Base-by-base conservation (phyloP, 1,140 invertebrate genomes). In the Atta texana region DNA sequence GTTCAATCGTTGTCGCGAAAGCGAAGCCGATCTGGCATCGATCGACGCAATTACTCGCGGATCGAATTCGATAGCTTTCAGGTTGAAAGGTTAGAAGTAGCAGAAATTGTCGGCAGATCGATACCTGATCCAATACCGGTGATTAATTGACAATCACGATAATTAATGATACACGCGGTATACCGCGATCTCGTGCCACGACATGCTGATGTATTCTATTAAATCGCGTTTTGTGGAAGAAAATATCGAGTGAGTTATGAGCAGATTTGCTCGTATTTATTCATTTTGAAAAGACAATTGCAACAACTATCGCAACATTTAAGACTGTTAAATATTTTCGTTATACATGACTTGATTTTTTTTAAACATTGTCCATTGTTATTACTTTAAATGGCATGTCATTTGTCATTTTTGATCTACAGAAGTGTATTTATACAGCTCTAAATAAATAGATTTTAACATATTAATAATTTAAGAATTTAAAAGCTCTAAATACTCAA, bases 61-160 rank as follows among this genome's bases (percentile, higher is more conserved):
- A 90, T 90, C 89, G 78, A 90, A 90, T 90, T 90, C 89, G 81
- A 90, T 90, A 90, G 81, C 89, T 90, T 84, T 84, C 81, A 72
- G 71, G 75, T 76, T 90, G 89, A 87, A 90, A 90, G 86, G 76
- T 88, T 85, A 90, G 89, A 90, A 87, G 88, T 61, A 72, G 51
- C 44, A 77, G 77, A 86, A 86, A 89, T 85, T 68, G 75, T 80
- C 51, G 76, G 49, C 82, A 61, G 24, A 34, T 89, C 66, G 87
- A 81, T 55, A 88, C n/a, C 59, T 61, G 80, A 87, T 24, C 71
- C 87, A 85, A 68, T 18, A 34, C 75, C 21, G 8, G 24, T 78
- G 75, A 85, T 85, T 85, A 78, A 85, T 85, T 85, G 75, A 85
- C 84, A 85, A 78, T 85, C 49, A 61, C 63, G 72, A 85, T 85